phyloP scores from a whole-genome alignment of 2,797 vertebrate genomes.

The Leptoclinus maculatus region DNA sequence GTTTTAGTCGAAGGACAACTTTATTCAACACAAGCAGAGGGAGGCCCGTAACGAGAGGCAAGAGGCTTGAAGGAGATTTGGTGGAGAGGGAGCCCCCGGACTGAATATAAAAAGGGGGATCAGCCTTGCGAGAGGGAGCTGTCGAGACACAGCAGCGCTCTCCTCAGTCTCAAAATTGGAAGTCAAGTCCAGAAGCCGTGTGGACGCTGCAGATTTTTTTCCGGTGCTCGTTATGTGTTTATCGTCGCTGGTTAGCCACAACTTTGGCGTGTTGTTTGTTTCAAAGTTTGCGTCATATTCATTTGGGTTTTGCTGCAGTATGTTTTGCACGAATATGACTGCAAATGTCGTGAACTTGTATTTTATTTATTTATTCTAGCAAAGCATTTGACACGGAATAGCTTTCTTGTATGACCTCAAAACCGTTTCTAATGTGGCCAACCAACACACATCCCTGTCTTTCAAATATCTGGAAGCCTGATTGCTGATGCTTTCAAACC shows the following conservation, averaged over 20 bases:
- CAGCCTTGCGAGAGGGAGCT: constrained; percentile 21
- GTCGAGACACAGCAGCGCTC: constrained; percentile 20
- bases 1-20: constrained; percentile 70
- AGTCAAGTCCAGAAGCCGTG: constrained; percentile 32
- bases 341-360: background rate
- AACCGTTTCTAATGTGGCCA: background rate
- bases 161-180: too few species aligned
- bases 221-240: constrained; percentile 23
- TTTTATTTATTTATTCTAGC: too few species aligned
- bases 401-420: background rate
- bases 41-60: constrained; percentile 64
- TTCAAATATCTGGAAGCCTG: too few species aligned
- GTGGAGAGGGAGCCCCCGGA: constrained; percentile 44
- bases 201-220: constrained; percentile 27
- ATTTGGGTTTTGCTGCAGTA: background rate
- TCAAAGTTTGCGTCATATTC: background rate
- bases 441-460: too few species aligned
- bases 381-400: background rate
- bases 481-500: background rate
- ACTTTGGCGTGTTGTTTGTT: constrained; percentile 14
- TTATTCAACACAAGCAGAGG: constrained; percentile 68
- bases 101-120: constrained; percentile 62
- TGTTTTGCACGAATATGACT: constrained; percentile 3
- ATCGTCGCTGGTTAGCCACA: constrained; percentile 29
- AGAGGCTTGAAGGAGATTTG: constrained; percentile 70